Base-by-base conservation (phyloP, 2,888 invertebrate genomes). In the Acanthosoma haemorrhoidale region DNA sequence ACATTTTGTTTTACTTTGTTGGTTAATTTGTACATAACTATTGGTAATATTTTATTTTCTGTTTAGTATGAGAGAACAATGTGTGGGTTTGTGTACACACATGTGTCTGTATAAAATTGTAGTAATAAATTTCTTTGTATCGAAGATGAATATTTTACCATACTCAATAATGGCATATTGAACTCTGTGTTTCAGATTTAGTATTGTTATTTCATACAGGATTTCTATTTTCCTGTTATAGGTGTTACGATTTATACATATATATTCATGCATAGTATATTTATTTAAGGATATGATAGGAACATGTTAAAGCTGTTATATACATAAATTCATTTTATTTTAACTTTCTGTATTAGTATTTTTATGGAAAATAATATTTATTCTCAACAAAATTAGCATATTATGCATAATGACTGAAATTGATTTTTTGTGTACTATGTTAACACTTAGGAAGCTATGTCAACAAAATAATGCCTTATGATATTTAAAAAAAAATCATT, bases 281-380 rank as follows among this genome's bases (percentile, higher is more conserved):
- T 25, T 51, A 11, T 51, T 51, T 25, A 25, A 51, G 13, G 51
- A 51, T n/a, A 51, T 51, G 51, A 51, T 13, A 25, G 21, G 25
- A 25, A 25, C 21, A 51, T 51, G 51, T 51, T 51, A 51, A 51
- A 51, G 51, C 51, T 51, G 51, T 51, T 51, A 51, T 51, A 51
- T 51, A 51, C 25, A 25, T 51, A 25, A 51, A 51, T 21, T 51
- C 21, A 51, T 51, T 51, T 51, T 51, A 51, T 51, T 51, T 51
- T 51, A 51, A 51, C 13, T 51, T 51, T 21, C 21, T 51, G 11
- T 25, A 13, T 51, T 51, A 11, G 21, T 13, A 18, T 43, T 43
- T 43, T 43, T 21, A 21, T 43, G 21, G 21, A 18, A 21, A 43
- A 18, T 18, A 6, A 16, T 18, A n/a, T n/a, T n/a, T n/a, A n/a